A percentile compares a stretch with the other conserved stretches of the same genome.
Evolutionary conservation across 1,140 invertebrate species (phyloP).

Genomic region (Danaus melanippus): DNA sequence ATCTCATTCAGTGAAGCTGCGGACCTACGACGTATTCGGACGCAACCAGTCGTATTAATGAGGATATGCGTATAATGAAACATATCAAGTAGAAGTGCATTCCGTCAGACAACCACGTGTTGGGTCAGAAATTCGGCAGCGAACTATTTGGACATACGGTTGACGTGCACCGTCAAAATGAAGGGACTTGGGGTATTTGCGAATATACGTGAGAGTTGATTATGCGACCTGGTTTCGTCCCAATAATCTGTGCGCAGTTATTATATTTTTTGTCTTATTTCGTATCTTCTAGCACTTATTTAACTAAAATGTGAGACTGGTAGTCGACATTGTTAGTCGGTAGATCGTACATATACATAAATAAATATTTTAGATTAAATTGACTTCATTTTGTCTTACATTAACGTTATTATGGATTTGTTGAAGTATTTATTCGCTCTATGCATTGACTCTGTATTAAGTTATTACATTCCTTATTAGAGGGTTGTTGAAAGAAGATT

Average conservation of each 20-base stretch:
- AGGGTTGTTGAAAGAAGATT: conserved; percentile 60
- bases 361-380: conserved; percentile 58
- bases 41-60: conserved; percentile 54
- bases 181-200: conserved; percentile 8
- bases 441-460: conserved; percentile 49
- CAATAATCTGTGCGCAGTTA: conserved; percentile 49
- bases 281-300: conserved; percentile 64
- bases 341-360: conserved; percentile 61
- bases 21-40: conserved; percentile 45
- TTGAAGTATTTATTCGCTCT: conserved; percentile 54
- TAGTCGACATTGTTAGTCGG: conserved; percentile 69
- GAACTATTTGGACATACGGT: conserved; percentile 20
- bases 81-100: conserved; percentile 67
- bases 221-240: conserved; percentile 61
- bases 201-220: conserved; percentile 26
- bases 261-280: conserved; percentile 54
- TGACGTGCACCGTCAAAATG: conserved; percentile 10
- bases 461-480: conserved; percentile 57
- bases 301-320: conserved; percentile 70
- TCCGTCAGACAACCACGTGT: conserved; percentile 55
- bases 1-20: conserved; percentile 50
- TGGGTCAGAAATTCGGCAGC: conserved; percentile 46
- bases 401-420: conserved; percentile 53
- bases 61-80: conserved; percentile 52
- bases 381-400: conserved; percentile 55